Base-by-base conservation (phyloP, 2,888 invertebrate species). In the Macrosoma leucophasiata region DNA sequence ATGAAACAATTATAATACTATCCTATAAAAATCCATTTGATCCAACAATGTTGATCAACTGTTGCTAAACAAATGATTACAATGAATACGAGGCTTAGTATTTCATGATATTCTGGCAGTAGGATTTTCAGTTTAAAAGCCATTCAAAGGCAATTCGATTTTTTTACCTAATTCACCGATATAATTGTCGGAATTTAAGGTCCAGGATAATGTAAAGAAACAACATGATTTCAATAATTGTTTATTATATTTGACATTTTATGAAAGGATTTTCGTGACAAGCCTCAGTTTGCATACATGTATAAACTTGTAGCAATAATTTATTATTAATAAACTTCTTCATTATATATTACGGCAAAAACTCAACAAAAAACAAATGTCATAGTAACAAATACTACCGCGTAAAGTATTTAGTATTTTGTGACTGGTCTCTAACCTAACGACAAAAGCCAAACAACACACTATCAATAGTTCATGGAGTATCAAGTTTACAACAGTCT, bases 171-270 rank as follows among this genome's bases (percentile, higher is more conserved):
- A n/a, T n/a, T n/a, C n/a, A n/a, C n/a, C n/a, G n/a, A n/a, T n/a
- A n/a, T n/a, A n/a, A n/a, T n/a, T n/a, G n/a, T n/a, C n/a, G n/a
- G n/a, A n/a, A n/a, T 9, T 13, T 6, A 21, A 6, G 21, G 10
- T 6, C 15, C 5, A 10, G 26, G 17, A 10, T 7, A 33, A 25
- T 5, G 11, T 12, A 33, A 33, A 13, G 13, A 13, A 20, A 33
- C 14, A 44, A 11, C 17, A 26, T 10, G 24, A 50, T 48, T 52
- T 62, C 63, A 61, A 68, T 79, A 76, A 71, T 77, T 64, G 75
- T 82, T 78, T 82, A 84, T 81, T 81, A 79, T 77, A 79, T 79
- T 81, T 79, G 77, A 81, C 75, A 81, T 78, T 77, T 79, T 69
- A 72, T 78, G 70, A 81, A 81, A 77, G 76, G 74, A 69, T 78